Conservation (phyloP, 2,797 vertebrate species). For the Takifugu rubripes region DNA sequence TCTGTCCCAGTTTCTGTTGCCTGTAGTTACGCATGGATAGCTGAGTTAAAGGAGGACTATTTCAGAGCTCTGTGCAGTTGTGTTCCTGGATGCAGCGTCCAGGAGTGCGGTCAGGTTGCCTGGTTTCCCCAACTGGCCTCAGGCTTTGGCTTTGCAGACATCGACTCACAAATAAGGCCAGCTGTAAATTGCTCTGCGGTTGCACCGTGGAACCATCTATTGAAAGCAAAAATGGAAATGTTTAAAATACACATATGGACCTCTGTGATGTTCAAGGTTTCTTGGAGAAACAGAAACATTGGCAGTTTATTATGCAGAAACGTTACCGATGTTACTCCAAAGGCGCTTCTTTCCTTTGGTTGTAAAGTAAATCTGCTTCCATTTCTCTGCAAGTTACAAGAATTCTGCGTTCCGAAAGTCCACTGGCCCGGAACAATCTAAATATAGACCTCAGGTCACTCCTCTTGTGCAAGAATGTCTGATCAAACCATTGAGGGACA, state of each 20-base stretch:
- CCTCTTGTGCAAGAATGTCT: slow-evolving; percentile 29
- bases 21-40: slow-evolving; percentile 60
- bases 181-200: slow-evolving; percentile 70
- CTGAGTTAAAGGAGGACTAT: slow-evolving; percentile 50
- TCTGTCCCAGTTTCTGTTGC: slow-evolving; percentile 53
- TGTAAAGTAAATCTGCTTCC: slow-evolving; percentile 25
- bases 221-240: slow-evolving; percentile 38
- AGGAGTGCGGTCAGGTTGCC: slow-evolving; percentile 62
- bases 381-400: slow-evolving; percentile 32
- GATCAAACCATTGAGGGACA: slow-evolving; percentile 23
- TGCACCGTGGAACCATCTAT: slow-evolving; percentile 61
- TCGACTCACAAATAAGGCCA: slow-evolving; percentile 73
- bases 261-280: slow-evolving; percentile 38
- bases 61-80: slow-evolving; percentile 65
- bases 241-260: slow-evolving; percentile 35
- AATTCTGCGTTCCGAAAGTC: slow-evolving; percentile 55
- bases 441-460: slow-evolving; percentile 59
- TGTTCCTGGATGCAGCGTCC: slow-evolving; percentile 62
- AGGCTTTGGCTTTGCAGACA: slow-evolving; percentile 66
- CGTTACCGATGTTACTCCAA: slow-evolving; percentile 8
- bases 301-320: slow-evolving; percentile 25
- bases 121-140: slow-evolving; percentile 59
- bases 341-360: slow-evolving; percentile 20
- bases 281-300: slow-evolving; percentile 29
- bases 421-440: slow-evolving; percentile 64